Evolutionary conservation across 2,797 vertebrate genomes (phyloP).

Genomic region (Malurus leucopterus): DNA sequence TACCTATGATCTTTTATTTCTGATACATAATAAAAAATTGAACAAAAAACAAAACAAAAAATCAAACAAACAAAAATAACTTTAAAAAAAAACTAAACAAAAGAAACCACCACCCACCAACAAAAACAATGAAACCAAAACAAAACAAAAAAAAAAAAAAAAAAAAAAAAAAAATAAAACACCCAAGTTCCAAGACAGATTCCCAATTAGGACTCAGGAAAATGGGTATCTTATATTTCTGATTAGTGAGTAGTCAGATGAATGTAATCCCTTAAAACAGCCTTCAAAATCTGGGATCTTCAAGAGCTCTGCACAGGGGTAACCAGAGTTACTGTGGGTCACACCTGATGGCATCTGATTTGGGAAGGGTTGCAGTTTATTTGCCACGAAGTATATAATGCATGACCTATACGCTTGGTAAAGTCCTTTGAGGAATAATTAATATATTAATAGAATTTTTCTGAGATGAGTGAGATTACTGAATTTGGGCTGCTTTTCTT

Average conservation of each 20-base stretch:
- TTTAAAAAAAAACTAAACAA: neutral
- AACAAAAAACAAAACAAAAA: neutral
- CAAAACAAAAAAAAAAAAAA: neutral
- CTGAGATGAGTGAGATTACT: neutral
- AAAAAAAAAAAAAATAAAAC: too few species aligned
- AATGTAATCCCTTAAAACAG: neutral
- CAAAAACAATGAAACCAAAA: neutral
- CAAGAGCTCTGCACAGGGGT: neutral
- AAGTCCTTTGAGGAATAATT: neutral
- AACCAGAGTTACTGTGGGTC: neutral
- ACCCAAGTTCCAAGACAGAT: neutral
- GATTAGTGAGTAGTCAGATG: neutral
- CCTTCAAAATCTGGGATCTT: neutral
- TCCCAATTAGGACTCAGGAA: neutral
- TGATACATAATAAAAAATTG: neutral
- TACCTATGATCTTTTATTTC: neutral
- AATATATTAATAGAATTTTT: neutral
- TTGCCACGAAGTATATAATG: neutral
- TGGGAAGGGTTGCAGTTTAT: neutral
- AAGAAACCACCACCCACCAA: neutral
- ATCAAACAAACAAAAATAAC: too few species aligned
- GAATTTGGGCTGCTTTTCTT: neutral
- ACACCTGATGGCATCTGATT: neutral
- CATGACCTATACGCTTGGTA: neutral
- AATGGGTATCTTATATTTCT: neutral